phyloP scores from a whole-genome alignment of 1,140 invertebrate species.

The Drosophila pruinosa region DNA sequence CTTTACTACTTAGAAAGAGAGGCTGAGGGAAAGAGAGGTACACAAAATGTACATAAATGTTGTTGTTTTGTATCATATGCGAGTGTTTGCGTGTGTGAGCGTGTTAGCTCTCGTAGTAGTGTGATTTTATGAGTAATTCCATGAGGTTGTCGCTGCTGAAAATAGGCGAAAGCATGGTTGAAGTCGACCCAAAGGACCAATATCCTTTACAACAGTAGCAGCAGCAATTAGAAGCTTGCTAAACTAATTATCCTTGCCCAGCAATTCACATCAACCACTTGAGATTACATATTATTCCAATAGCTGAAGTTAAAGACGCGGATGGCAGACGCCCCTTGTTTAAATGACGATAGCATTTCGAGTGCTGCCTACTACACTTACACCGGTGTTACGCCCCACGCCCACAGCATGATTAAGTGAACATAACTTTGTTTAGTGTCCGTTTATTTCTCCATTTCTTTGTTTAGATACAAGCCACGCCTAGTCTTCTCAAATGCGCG shows the following conservation, averaged over 20 bases:
- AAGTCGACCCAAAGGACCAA: conserved; percentile 21
- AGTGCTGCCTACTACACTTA: neutral
- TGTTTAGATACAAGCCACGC: conserved; percentile 39
- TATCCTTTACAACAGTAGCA: conserved; percentile 18
- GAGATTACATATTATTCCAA: conserved; percentile 2
- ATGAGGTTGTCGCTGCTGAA: conserved; percentile 58
- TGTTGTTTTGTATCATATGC: neutral
- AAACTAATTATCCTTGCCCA: conserved; percentile 66
- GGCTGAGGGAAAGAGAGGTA: neutral
- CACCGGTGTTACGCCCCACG: neutral
- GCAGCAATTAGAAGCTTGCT: conserved; percentile 65
- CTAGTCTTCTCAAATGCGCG: neutral
- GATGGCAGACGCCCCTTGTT: neutral
- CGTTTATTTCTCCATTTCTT: conserved; percentile 58
- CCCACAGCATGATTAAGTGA: neutral
- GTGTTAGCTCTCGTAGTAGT: conserved; percentile 30
- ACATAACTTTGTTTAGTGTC: conserved; percentile 12
- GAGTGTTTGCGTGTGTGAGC: conserved; percentile 6
- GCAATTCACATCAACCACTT: conserved; percentile 12
- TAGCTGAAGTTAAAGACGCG: neutral
- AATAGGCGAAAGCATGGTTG: conserved; percentile 7
- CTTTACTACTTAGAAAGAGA: conserved; percentile 17
- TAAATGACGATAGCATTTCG: neutral
- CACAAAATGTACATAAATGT: too few species aligned
- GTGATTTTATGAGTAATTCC: conserved; percentile 70